Percentiles rank a stretch among this genome's conserved stretches.
These are phyloP conservation scores for Capitella teleta DNA, from an alignment of 1,140 invertebrate species.

Conservation along the genomic window DNA sequence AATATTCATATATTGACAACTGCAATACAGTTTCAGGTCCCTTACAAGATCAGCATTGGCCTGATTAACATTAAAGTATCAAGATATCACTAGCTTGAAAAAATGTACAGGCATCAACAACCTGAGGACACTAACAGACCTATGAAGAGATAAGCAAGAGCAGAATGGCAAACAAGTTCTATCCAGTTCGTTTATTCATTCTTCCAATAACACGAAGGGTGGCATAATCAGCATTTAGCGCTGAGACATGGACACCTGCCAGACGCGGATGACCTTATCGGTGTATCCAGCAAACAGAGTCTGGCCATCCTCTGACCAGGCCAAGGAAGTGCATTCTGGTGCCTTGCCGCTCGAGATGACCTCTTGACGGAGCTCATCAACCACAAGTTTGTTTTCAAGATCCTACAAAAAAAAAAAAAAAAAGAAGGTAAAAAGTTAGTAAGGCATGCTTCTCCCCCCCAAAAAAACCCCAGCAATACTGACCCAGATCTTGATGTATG, in stretches of 20 bases:
- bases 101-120: too few species aligned
- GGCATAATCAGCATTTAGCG: too few species aligned
- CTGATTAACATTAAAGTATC: too few species aligned
- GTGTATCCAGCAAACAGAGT: slow-evolving; percentile 98
- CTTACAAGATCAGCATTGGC: too few species aligned
- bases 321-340: slow-evolving; percentile 90
- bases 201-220: too few species aligned
- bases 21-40: too few species aligned
- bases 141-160: too few species aligned
- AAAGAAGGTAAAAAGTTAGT: neutral
- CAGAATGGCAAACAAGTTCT: too few species aligned
- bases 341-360: slow-evolving; percentile 63
- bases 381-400: slow-evolving; percentile 97
- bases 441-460: neutral
- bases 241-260: slow-evolving; percentile 62
- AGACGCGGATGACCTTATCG: slow-evolving; percentile 95
- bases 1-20: too few species aligned
- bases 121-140: too few species aligned
- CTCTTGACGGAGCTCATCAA: slow-evolving; percentile 94
- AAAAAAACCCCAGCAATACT: slow-evolving; percentile 12
- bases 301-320: slow-evolving; percentile 98
- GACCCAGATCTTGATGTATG: slow-evolving; percentile 97
- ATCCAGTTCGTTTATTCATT: too few species aligned
- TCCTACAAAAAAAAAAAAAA: slow-evolving; percentile 52
- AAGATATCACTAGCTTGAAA: too few species aligned